Evolutionary conservation across 2,888 invertebrate species (phyloP).

Genomic region (Tanytarsus gracilentus): DNA sequence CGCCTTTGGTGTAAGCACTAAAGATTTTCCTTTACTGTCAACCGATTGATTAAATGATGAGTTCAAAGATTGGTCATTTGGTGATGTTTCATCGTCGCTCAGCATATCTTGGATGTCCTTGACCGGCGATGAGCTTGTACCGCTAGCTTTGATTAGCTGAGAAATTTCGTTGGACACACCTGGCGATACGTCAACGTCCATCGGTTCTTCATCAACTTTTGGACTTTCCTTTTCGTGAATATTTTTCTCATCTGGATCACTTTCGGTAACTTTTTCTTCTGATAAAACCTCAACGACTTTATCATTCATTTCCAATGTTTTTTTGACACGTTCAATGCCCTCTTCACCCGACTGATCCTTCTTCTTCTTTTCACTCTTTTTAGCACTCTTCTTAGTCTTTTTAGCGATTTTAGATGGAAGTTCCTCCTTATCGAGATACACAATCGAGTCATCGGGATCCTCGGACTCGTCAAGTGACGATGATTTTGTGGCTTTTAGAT

Average conservation of each 20-base stretch:
- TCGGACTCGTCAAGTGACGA: not conserved
- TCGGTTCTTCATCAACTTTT: not conserved
- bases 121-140: not conserved
- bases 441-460: constrained; percentile 8
- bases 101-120: constrained; percentile 2
- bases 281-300: not conserved
- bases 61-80: not conserved
- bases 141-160: not conserved
- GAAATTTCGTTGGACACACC: not conserved
- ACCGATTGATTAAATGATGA: too few species aligned
- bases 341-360: not conserved
- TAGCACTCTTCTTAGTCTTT: constrained; percentile 10
- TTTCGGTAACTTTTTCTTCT: not conserved
- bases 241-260: not conserved
- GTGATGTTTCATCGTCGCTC: not conserved
- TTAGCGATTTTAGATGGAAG: not conserved
- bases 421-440: constrained; percentile 13
- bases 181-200: not conserved
- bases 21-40: not conserved
- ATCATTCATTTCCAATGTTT: not conserved
- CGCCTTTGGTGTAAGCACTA: constrained; percentile 39
- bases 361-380: constrained; percentile 17
- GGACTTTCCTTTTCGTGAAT: not conserved
- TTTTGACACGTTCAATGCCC: not conserved
- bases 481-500: not conserved